A percentile compares a stretch with the other conserved stretches of the same genome.
phyloP scores from a whole-genome alignment of 1,140 invertebrate genomes.

The Drosophila biarmipes region DNA sequence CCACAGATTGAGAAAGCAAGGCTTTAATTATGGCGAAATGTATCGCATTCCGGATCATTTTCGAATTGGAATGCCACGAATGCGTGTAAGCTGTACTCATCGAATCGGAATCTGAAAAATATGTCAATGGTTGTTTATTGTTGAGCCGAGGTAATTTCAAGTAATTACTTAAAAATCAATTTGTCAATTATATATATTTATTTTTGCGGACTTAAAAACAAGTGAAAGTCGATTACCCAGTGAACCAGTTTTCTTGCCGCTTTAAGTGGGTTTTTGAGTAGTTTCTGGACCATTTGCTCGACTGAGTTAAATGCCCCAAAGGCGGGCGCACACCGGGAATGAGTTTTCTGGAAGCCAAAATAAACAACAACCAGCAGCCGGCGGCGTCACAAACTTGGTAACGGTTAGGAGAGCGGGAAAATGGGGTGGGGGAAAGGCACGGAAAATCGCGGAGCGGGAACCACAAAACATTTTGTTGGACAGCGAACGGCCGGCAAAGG shows the following conservation, averaged over 20 bases:
- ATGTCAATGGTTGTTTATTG: too few species aligned
- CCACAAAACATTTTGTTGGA: constrained; percentile 83
- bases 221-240: neutral
- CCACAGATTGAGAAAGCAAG: constrained; percentile 16
- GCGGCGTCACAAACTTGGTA: constrained; percentile 64
- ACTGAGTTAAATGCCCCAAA: constrained; percentile 42
- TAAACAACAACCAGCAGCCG: constrained; percentile 72
- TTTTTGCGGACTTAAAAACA: neutral
- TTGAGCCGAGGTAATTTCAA: neutral
- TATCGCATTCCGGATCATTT: neutral
- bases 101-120: constrained; percentile 1
- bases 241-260: neutral
- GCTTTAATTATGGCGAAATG: neutral
- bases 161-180: neutral
- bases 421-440: neutral
- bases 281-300: constrained; percentile 22
- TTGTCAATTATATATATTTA: neutral
- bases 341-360: constrained; percentile 66
- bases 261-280: constrained; percentile 17
- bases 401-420: constrained; percentile 18
- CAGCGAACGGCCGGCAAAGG: constrained; percentile 78
- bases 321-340: constrained; percentile 25
- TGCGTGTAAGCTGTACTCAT: neutral
- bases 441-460: constrained; percentile 34
- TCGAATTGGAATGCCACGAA: constrained; percentile 1